Conservation (phyloP, 2,888 invertebrate species). For the Masnerella sp. region DNA sequence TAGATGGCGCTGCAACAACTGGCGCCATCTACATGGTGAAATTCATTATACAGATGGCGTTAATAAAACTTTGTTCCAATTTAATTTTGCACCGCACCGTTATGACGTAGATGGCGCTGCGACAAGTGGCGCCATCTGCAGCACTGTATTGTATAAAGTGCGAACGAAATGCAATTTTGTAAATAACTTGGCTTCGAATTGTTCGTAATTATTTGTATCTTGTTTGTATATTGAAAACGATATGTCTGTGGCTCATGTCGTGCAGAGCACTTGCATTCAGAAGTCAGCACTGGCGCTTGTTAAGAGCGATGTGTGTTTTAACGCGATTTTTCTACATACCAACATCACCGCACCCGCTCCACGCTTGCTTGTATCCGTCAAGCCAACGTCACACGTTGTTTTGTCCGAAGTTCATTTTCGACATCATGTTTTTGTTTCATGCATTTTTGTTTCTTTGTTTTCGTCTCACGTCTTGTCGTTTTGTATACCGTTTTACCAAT, state of each 20-base stretch:
- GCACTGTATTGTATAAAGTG: constrained; percentile 36
- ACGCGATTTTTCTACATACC: constrained; percentile 42
- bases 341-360: constrained; percentile 62
- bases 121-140: constrained; percentile 11
- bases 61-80: neutral
- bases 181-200: constrained; percentile 50
- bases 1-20: neutral
- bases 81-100: constrained; percentile 2
- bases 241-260: constrained; percentile 48
- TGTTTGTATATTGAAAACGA: constrained; percentile 49
- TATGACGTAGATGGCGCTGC: constrained; percentile 1
- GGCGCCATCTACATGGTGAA: too few species aligned
- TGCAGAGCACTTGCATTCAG: constrained; percentile 53
- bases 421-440: constrained; percentile 12
- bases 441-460: constrained; percentile 21
- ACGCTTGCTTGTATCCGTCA: constrained; percentile 67
- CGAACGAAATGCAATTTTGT: constrained; percentile 43
- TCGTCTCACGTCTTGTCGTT: neutral
- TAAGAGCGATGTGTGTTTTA: constrained; percentile 49
- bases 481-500: constrained; percentile 1
- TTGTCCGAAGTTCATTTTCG: constrained; percentile 15
- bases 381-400: constrained; percentile 13
- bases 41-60: neutral
- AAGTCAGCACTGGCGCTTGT: constrained; percentile 43
- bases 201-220: constrained; percentile 48